Base-by-base conservation (phyloP, 1,140 invertebrate species). In the Colletes latitarsis region DNA sequence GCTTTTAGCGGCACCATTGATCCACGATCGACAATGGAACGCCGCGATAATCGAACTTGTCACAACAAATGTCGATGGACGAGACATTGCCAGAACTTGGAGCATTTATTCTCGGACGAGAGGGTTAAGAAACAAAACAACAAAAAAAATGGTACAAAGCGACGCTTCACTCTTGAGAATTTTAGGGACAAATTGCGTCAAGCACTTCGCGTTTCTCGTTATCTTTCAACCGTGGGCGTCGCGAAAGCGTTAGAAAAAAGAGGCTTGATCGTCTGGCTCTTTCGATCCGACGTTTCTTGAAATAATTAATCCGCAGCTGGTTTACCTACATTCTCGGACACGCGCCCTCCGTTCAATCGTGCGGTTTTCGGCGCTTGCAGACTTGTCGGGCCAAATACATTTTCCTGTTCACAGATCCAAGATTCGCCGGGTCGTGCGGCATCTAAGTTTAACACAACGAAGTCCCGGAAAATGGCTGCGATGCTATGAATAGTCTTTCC, bases 391-490 rank as follows among this genome's bases (percentile, higher is more conserved):
- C 58, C 58, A 84, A 73, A 84, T 68, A 76, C 55, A 82, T 87
- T 84, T 84, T 88, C 82, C 68, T 66, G 46, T 21, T 64, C 21
- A 43, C 55, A 12, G 5, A 72, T 82, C 70, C 76, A 71, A 86
- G 84, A 84, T 82, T 85, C 76, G 71, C 52, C 81, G 84, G 87
- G 82, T 86, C 83, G 77, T 71, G 66, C 75, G 30, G 77, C 68
- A 69, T 83, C 86, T 90, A 90, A 91, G 86, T 89, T 86, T 90
- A 90, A 90, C 88, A 78, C 86, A 86, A 30, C 82, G n/a, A 69
- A 89, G 85, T 89, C 88, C 88, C 88, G 88, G 90, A 92, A 91
- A 92, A 92, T 90, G 86, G 88, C 88, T 84, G 81, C 80, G 81
- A 79, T 62, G 82, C 90, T 92, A 90, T 90, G 81, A 91, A 92